Evolutionary conservation across 2,113 vertebrate genomes (phyloP), one percentile per base, ranked within the genome.

Genomic region (Emydocephalus ijimae): DNA sequence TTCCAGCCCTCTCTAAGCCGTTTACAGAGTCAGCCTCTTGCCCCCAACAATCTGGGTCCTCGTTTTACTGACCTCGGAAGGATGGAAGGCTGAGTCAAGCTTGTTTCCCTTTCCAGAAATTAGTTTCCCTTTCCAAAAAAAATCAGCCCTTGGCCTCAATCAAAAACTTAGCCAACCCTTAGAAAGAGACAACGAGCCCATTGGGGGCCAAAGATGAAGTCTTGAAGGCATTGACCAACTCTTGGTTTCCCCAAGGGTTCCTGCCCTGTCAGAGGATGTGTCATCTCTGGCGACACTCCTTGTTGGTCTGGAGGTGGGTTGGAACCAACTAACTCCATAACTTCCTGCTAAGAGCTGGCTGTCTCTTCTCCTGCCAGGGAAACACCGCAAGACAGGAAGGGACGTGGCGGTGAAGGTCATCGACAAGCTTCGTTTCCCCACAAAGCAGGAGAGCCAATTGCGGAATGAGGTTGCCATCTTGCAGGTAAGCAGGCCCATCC

Each of bases 341-440:
- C 87, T 15, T 26, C 24, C n/a, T 29, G n/a, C 14, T 86, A 57
- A 57, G 7, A 86, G 15, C 4, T 0, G 15, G 8, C 15, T 50
- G 7, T 1, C 18, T 5, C 92, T 95, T 50, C 23, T 12, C 64
- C 57, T 12, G 43, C 54, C 93, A 98, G 98, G 98, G 1, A 98
- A 98, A 81, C 98, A 98, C 96, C 97, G 98, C 89, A 98, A 98
- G 95, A 97, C 98, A 0, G 97, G 98, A 34, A 96, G 96, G 1
- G 94, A 96, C 0, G 98, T 98, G 39, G 98, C 98, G 0, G 96
- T 98, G 14, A 98, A 98, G 88, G 98, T 98, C 94, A 98, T 98
- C 0, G 98, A 98, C 96, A 98, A 98, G 93, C 97, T 97, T 3
- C 97, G 98, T 0, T 98, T 98, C 92, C 98, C 98, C 61, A 97